Evolutionary conservation across 2,888 invertebrate species (phyloP), one percentile per base, ranked within the genome.

Genomic region (Rhogogaster chlorosoma): DNA sequence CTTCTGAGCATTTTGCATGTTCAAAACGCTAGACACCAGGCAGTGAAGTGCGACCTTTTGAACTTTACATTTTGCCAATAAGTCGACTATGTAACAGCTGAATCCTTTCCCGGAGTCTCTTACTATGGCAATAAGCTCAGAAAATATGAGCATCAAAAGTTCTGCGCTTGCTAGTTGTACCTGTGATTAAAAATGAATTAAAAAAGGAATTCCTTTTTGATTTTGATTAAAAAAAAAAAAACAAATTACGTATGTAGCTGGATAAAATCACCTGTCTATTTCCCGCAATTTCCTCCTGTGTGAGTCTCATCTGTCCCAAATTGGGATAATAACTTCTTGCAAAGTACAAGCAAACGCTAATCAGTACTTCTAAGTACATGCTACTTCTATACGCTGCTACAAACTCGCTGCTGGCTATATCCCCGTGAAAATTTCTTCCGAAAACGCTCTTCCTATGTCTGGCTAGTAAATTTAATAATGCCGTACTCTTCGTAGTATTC

Each of bases 41-140:
- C 97, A 97, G 92, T 98, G 97, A 78, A 98, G 94, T 75, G 97
- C 95, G 36, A 97, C 96, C 92, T 98, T 98, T 93, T 98, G 98
- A 77, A 98, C 94, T 93, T 98, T 98, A 90, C 97, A 97, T 87
- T 97, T 96, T 3, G 95, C 94, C 90, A 98, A 94, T 88, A 96
- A 93, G 93, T 97, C 97, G 18, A 96, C 96, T 86, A 97, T 96
- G 91, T 97, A 98, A 89, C 96, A 96, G 15, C 97, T 96, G 90
- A 97, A 95, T 1, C 97, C 96, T 90, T 96, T 96, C 0, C 96
- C 96, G 92, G 97, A 97, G 88, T 97, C 97, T 87, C 96, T 95
- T 22, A 97, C 96, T 84, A 97, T 96, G 45, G 95, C 95, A 83
- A 96, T 95, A 38, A 98, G 93, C 91, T 97, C 97, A 15, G 95